A percentile compares a stretch with the other conserved stretches of the same genome.
Conservation (phyloP, 2,113 vertebrate genomes). For the Urocynchramus pylzowi region DNA sequence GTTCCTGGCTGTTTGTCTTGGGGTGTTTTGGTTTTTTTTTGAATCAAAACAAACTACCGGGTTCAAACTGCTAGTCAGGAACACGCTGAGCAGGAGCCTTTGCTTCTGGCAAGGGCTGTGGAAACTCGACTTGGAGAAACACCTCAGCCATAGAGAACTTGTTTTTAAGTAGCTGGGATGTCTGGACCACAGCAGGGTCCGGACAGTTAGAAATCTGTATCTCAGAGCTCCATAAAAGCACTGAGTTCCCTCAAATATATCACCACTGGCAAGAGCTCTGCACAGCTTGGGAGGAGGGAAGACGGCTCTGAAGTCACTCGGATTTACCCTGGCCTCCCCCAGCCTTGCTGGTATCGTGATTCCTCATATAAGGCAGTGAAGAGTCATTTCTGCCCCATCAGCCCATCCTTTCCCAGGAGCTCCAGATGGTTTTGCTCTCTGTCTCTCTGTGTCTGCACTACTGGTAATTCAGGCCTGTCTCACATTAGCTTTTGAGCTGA, state of each 20-base stretch:
- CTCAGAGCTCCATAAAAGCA: neutral
- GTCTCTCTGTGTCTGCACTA: neutral
- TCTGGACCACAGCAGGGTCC: neutral
- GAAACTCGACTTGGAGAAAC: neutral
- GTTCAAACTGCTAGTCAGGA: neutral
- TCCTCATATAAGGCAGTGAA: neutral
- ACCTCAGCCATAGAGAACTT: neutral
- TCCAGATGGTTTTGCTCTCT: constrained; percentile 53
- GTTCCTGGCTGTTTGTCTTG: neutral
- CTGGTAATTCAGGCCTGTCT: constrained; percentile 46
- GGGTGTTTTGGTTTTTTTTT: neutral
- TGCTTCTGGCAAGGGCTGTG: neutral
- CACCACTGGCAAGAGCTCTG: neutral
- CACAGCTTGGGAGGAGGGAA: neutral
- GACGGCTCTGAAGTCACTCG: neutral
- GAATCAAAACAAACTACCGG: constrained; percentile 42
- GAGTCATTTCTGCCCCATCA: constrained; percentile 36
- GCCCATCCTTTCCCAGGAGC: constrained; percentile 1
- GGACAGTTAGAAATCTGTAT: neutral
- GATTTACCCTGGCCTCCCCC: neutral
- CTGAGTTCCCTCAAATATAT: neutral
- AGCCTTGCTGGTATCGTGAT: neutral
- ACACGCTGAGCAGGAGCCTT: neutral
- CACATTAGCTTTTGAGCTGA: neutral
- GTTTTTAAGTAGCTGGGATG: neutral